Evolutionary conservation across 2,888 invertebrate species (phyloP).

Genomic region (Portevinia maculata): DNA sequence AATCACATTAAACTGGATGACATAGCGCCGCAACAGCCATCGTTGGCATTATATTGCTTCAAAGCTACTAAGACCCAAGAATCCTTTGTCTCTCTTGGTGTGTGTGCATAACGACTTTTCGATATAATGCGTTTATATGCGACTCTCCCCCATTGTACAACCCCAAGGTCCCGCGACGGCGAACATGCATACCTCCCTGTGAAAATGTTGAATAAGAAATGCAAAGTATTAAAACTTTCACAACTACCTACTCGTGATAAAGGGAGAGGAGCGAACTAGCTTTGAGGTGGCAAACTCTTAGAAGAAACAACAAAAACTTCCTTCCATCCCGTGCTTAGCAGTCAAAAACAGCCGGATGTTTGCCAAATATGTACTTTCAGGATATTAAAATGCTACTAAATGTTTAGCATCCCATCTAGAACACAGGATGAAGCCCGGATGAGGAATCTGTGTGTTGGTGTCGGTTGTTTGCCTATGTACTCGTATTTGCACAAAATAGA

Average conservation of each 20-base stretch:
- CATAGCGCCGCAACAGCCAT: conserved; percentile 54
- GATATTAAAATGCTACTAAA: conserved; percentile 74
- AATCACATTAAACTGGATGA: conserved; percentile 71
- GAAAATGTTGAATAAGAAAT: conserved; percentile 58
- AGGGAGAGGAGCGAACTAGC: background rate
- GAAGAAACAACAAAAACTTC: conserved; percentile 45
- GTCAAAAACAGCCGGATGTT: conserved; percentile 71
- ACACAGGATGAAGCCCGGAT: conserved; percentile 42
- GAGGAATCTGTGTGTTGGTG: conserved; percentile 25
- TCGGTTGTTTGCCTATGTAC: background rate
- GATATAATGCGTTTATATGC: conserved; percentile 69
- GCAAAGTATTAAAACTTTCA: conserved; percentile 56
- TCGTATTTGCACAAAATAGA: conserved; percentile 43
- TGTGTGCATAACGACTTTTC: conserved; percentile 67
- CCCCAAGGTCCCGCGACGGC: conserved; percentile 10
- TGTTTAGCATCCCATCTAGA: conserved; percentile 50
- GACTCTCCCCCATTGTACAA: conserved; percentile 40
- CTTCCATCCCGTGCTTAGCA: conserved; percentile 5
- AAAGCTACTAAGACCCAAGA: background rate
- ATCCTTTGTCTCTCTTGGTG: conserved; percentile 49
- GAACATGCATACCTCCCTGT: background rate
- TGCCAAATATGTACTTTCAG: conserved; percentile 74
- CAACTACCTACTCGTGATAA: conserved; percentile 5
- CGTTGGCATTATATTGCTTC: conserved; percentile 46
- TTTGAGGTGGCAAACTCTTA: conserved; percentile 12